These are phyloP conservation scores for Ellobius talpinus DNA, from an alignment of 2,113 vertebrate species.

Conservation along the genomic window DNA sequence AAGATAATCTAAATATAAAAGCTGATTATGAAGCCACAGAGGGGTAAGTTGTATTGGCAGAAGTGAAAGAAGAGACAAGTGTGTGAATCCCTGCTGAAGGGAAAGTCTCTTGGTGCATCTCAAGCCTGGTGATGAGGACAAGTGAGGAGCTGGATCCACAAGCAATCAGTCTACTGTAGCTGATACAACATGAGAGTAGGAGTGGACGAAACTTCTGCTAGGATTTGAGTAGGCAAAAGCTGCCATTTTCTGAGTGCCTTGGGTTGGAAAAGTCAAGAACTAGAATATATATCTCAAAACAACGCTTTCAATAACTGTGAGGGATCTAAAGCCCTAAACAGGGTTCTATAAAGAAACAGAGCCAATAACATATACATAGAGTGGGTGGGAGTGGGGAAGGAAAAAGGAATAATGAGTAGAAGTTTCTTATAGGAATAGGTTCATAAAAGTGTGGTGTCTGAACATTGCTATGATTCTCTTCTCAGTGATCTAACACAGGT, in stretches of 20 bases:
- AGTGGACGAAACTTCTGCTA: background rate
- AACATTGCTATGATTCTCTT: background rate
- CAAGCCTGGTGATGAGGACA: background rate
- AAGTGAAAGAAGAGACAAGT: background rate
- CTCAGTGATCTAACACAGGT: background rate
- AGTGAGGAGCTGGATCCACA: background rate
- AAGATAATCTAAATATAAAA: constrained; percentile 2
- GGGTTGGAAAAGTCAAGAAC: constrained; percentile 39
- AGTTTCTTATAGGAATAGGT: background rate
- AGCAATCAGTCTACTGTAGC: background rate
- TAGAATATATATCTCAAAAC: background rate
- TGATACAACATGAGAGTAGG: background rate
- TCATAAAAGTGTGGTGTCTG: background rate
- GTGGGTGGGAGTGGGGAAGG: background rate
- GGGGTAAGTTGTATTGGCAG: background rate
- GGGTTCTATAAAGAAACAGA: background rate
- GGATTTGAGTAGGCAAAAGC: background rate
- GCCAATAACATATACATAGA: background rate
- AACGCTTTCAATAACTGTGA: background rate
- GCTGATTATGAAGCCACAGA: background rate
- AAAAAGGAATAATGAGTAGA: background rate
- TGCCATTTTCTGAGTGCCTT: background rate
- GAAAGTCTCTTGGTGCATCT: background rate
- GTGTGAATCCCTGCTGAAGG: background rate
- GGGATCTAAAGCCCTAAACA: too few relatives aligned